These are phyloP conservation scores for Pangasius macronema DNA, from an alignment of 2,797 vertebrate species.

Conservation along the genomic window DNA sequence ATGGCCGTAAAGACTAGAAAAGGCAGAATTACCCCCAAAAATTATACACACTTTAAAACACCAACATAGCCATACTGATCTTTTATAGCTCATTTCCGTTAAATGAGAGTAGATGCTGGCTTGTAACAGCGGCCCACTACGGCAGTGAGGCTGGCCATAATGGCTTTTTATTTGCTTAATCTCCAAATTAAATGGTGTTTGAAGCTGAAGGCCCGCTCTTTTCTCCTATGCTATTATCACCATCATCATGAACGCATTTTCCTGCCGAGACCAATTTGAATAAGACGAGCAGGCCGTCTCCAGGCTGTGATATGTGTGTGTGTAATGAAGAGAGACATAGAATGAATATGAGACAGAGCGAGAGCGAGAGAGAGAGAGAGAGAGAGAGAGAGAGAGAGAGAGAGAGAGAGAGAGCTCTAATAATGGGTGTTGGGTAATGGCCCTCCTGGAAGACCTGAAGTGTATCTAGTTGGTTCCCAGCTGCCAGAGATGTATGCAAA, in stretches of 20 bases:
- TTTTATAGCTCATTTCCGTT: conserved; percentile 90
- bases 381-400: conserved; percentile 75
- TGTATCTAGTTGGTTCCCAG: conserved; percentile 96
- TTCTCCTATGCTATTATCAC: conserved; percentile 88
- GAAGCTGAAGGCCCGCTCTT: conserved; percentile 77
- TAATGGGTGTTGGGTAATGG: conserved; percentile 95
- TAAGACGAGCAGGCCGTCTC: conserved; percentile 90
- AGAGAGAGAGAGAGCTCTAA: conserved; percentile 84
- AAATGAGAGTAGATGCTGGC: conserved; percentile 87
- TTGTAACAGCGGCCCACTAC: conserved; percentile 83
- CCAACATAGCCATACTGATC: conserved; percentile 61
- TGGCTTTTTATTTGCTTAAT: conserved; percentile 92
- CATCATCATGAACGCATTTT: conserved; percentile 93
- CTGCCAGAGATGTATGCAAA: conserved; percentile 94
- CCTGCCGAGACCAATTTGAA: conserved; percentile 97
- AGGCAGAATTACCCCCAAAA: conserved; percentile 45
- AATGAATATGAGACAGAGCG: conserved; percentile 47
- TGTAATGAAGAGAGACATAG: conserved; percentile 47
- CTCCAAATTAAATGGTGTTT: conserved; percentile 94
- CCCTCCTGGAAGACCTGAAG: conserved; percentile 95
- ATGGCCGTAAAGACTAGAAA: conserved; percentile 53
- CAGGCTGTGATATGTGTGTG: conserved; percentile 83
- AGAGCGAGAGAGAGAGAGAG: conserved; percentile 81
- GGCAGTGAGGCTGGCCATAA: conserved; percentile 78
- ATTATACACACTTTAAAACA: conserved; percentile 59